Conservation (phyloP, 2,797 vertebrate species). For the Alexandromys oeconomus region DNA sequence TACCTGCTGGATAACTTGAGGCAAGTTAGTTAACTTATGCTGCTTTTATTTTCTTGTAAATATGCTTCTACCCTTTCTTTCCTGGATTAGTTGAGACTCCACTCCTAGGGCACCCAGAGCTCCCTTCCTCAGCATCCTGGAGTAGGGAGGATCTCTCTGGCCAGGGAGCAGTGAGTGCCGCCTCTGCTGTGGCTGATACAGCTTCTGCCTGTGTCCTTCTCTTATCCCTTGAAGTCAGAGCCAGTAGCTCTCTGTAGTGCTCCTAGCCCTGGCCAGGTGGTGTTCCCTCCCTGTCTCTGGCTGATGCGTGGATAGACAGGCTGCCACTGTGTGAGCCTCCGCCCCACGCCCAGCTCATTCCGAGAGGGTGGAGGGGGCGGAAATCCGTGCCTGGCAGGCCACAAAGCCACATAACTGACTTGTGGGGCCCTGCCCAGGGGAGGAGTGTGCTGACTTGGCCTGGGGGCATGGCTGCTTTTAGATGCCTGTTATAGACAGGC, state of each 20-base stretch:
- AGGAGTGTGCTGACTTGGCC: not conserved
- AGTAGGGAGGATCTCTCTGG: not conserved
- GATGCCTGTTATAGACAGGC: not conserved
- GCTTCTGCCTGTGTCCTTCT: not conserved
- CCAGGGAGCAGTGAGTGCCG: not conserved
- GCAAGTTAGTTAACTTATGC: not conserved
- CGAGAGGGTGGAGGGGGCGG: slow-evolving; percentile 82
- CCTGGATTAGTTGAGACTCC: not conserved
- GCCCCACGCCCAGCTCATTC: slow-evolving; percentile 39
- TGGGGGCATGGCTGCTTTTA: not conserved
- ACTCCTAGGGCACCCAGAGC: fast-evolving
- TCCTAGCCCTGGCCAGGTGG: slow-evolving; percentile 24
- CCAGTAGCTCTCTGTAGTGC: not conserved
- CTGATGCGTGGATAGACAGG: slow-evolving; percentile 19
- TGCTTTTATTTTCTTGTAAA: not conserved
- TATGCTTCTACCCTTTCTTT: not conserved
- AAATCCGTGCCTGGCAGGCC: slow-evolving; percentile 80
- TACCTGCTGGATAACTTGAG: not conserved
- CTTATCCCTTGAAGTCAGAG: not conserved
- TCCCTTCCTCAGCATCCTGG: not conserved
- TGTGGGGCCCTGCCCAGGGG: slow-evolving; percentile 61
- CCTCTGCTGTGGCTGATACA: not conserved
- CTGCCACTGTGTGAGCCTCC: not conserved
- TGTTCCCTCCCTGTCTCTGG: not conserved
- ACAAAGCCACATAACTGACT: slow-evolving; percentile 82